Evolutionary conservation across 1,140 invertebrate species (phyloP), one percentile per base, ranked within the genome.

Genomic region (Rhopalosiphum padi): DNA sequence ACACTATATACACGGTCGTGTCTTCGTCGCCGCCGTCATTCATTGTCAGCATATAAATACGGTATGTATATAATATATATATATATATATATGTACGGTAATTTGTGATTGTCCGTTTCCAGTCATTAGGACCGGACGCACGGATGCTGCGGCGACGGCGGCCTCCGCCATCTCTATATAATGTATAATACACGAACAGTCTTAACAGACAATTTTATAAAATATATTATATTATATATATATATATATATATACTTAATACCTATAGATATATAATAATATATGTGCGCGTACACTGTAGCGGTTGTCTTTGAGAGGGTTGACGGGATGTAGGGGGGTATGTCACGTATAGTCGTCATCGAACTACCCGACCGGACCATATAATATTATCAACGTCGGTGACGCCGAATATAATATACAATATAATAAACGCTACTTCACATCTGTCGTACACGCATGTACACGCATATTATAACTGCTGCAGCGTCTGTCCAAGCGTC

Each of bases 31-130:
- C 48, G 46, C 91, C 91, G 46, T 91, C 90, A 93, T 93, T 93
- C 91, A 93, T 93, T 93, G 91, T 93, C 91, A 93, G 91, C 91
- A 85, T 86, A 91, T 48, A 91, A 91, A 91, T 91, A 93, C 82
- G 48, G 48, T 35, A 48, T 41, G 30, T 88, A 9, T 51, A 46
- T 46, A 46, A n/a, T n/a, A 21, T 7, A 48, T 21, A 25, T 46
- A 48, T 21, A 25, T 46, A 46, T 86, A 86, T 85, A 85, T 43
- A n/a, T 43, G 41, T 86, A 93, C 91, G 91, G 82, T 93, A 93
- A 93, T 93, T 93, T 93, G 91, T 93, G 91, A 93, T 93, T 86
- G 91, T 93, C 91, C 91, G 48, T 85, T 93, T 93, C 82, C 91
- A 93, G 91, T 93, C 91, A 93, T 93, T 93, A 93, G 91, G 91